A percentile compares a stretch with the other conserved stretches of the same genome.
Conservation (phyloP, 1,140 invertebrate genomes). For the Mamestra configurata region DNA sequence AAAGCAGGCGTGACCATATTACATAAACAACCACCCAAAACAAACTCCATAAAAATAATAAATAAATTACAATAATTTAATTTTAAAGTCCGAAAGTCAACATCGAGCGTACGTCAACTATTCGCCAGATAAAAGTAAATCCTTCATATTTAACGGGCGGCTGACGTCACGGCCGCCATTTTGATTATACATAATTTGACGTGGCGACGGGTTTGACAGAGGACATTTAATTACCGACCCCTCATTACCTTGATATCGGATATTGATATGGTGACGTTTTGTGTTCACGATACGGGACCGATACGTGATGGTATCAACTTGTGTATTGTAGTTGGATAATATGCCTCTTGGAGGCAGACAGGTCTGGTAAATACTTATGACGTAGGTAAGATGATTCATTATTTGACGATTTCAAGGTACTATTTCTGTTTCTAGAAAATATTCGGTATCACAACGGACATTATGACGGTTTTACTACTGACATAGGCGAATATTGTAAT, state of each 20-base stretch:
- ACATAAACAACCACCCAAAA: background rate
- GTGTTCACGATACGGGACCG: constrained; percentile 59
- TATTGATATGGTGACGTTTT: constrained; percentile 75
- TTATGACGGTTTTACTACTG: too few species aligned
- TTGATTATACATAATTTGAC: constrained; percentile 81
- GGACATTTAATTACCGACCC: constrained; percentile 86
- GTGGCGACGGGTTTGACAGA: constrained; percentile 80
- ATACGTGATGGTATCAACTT: constrained; percentile 54
- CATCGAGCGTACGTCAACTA: constrained; percentile 53
- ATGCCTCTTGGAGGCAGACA: background rate
- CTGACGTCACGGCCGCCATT: constrained; percentile 69
- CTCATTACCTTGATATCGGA: constrained; percentile 85
- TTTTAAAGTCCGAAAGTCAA: constrained; percentile 38
- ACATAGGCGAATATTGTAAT: too few species aligned
- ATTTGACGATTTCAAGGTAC: too few species aligned
- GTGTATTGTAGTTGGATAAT: background rate
- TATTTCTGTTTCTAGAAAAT: too few species aligned
- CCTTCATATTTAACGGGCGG: constrained; percentile 54
- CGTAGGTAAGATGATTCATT: too few species aligned
- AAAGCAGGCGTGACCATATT: background rate
- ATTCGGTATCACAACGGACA: too few species aligned
- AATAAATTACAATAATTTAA: constrained; percentile 50
- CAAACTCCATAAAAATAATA: constrained; percentile 25
- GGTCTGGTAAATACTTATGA: too few species aligned
- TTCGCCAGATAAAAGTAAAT: constrained; percentile 60